Percentiles rank a stretch among this genome's conserved stretches.
These are phyloP conservation scores for Pyrgus malvae DNA, from an alignment of 2,888 invertebrate genomes.

Conservation along the genomic window DNA sequence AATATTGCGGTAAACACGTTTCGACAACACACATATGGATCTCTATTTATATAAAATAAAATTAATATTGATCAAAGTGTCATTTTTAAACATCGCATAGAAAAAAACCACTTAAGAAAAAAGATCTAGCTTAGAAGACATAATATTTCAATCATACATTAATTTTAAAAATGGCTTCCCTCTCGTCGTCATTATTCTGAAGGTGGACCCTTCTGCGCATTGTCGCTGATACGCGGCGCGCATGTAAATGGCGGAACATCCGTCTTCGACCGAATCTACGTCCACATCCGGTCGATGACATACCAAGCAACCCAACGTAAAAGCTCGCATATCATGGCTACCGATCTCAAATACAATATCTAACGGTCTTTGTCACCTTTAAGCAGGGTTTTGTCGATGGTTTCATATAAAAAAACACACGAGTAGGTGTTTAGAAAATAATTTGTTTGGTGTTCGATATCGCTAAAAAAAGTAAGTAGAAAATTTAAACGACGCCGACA, in stretches of 20 bases:
- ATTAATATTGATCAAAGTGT: not conserved
- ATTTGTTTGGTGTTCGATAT: too few species aligned
- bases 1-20: slow-evolving; percentile 2
- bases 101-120: too few species aligned
- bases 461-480: not conserved
- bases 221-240: slow-evolving; percentile 52
- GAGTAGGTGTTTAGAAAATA: too few species aligned
- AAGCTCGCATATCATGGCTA: slow-evolving; percentile 34
- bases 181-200: slow-evolving; percentile 40
- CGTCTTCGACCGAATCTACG: slow-evolving; percentile 64
- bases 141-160: slow-evolving; percentile 4
- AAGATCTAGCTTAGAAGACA: not conserved
- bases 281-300: slow-evolving; percentile 61
- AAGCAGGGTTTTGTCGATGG: slow-evolving; percentile 16
- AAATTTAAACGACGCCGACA: slow-evolving; percentile 26
- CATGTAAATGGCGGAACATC: slow-evolving; percentile 73
- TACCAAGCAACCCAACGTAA: slow-evolving; percentile 33
- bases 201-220: slow-evolving; percentile 40
- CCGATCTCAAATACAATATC: slow-evolving; percentile 22
- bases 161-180: slow-evolving; percentile 28
- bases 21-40: too few species aligned
- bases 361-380: slow-evolving; percentile 22
- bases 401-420: too few species aligned
- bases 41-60: too few species aligned
- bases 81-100: too few species aligned